Percentiles rank a stretch among this genome's conserved stretches.
phyloP scores from a whole-genome alignment of 2,888 invertebrate species.

The Trypoxylon attenuatum region DNA sequence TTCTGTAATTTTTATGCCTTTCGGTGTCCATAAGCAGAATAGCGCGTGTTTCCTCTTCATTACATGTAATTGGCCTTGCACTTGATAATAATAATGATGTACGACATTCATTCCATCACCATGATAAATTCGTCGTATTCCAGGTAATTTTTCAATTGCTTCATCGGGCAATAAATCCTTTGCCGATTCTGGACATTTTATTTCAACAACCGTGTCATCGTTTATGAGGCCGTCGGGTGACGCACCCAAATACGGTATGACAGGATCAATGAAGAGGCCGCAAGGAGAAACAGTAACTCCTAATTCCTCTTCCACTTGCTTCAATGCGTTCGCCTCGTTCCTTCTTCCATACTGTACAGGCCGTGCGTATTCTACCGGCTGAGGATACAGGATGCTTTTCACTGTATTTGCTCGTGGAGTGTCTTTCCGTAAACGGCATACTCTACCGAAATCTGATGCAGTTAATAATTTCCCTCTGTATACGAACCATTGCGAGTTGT shows the following conservation, averaged over 20 bases:
- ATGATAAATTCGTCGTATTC: neutral
- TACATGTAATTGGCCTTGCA: neutral
- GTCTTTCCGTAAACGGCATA: too few relatives aligned
- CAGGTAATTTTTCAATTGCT: neutral
- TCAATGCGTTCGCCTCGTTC: neutral
- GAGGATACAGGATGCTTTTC: neutral
- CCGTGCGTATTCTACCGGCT: neutral
- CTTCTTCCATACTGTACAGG: neutral
- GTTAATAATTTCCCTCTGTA: neutral
- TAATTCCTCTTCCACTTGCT: too few relatives aligned
- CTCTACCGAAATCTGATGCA: neutral
- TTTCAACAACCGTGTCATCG: too few relatives aligned
- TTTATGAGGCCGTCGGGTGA: too few relatives aligned
- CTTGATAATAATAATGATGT: neutral
- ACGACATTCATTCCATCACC: neutral
- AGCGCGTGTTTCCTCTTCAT: too few relatives aligned
- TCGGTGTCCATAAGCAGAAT: too few relatives aligned
- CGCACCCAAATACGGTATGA: too few relatives aligned
- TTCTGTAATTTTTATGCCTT: too few relatives aligned
- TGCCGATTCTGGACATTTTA: too few relatives aligned
- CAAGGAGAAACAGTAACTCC: too few relatives aligned
- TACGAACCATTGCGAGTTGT: neutral
- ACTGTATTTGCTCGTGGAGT: too few relatives aligned
- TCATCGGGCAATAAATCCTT: neutral
- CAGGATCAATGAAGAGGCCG: too few relatives aligned